Evolutionary conservation across 2,113 vertebrate genomes (phyloP), one percentile per base, ranked within the genome.

Genomic region (Sorex fumeus): DNA sequence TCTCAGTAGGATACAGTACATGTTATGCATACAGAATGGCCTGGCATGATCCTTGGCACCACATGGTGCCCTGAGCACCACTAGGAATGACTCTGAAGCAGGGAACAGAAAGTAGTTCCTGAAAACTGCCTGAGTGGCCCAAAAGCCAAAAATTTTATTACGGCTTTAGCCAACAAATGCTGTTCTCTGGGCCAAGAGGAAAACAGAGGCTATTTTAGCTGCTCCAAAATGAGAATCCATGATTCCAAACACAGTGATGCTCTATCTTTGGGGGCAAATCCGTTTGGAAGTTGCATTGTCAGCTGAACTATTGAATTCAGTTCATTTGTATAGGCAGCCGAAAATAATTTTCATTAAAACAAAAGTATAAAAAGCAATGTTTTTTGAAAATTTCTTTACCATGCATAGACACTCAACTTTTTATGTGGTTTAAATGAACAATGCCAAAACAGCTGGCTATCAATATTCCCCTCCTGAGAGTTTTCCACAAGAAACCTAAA

Each of bases 401-500:
- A 91, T 83, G 34, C 1, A 32, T 72, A 23, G 36, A 94, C 19
- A 82, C 16, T 82, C 34, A 64, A 70, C 11, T 75, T 87, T 70
- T 67, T 62, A 87, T 47, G 36, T 23, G 60, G 89, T 75, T 21
- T 72, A 77, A 72, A 74, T 64, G 60, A 94, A 95, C 18, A 93
- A 50, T 60, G 1, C 43, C n/a, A 72, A 25, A 90, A 77, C 9
- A 76, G 30, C 60, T 90, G 66, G 66, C 45, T 79, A 11, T 4
- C 53, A 78, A 71, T 76, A 30, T 60, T 43, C 16, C 21, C 50
- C 3, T 45, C 16, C n/a, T 79, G 15, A 45, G 90, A 80, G 47
- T 87, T 96, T 94, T 70, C 62, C 93, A 84, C 19, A 74, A 57
- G 12, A 72, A 75, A 30, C 1, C 36, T 82, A 16, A 83, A 81